A percentile compares a stretch with the other conserved stretches of the same genome.
Evolutionary conservation across 2,113 vertebrate species (phyloP).

Genomic region (Amphiprion ocellaris): DNA sequence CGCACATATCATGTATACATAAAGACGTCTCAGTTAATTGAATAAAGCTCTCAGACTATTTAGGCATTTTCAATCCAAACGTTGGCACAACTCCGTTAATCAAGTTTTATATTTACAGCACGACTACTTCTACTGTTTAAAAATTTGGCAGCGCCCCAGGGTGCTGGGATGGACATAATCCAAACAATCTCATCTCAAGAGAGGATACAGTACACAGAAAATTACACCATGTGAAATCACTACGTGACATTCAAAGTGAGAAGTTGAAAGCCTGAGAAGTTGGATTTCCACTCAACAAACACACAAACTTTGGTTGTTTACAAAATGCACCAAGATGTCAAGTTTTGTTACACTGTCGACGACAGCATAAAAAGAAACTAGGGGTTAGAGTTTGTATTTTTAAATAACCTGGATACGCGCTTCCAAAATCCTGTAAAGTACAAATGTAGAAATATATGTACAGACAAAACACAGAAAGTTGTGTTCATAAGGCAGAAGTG

Average conservation of each 20-base stretch:
- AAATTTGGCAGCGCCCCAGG: slow-evolving; percentile 32
- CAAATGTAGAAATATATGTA: slow-evolving; percentile 71
- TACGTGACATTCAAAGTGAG: slow-evolving; percentile 72
- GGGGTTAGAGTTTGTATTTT: background rate
- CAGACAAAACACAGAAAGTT: slow-evolving; percentile 51
- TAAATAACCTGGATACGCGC: slow-evolving; percentile 46
- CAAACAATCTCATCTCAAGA: slow-evolving; percentile 11
- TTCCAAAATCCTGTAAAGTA: slow-evolving; percentile 63
- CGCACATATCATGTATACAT: slow-evolving; percentile 47
- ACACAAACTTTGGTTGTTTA: slow-evolving; percentile 80
- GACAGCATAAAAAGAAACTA: slow-evolving; percentile 30
- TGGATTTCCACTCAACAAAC: slow-evolving; percentile 44
- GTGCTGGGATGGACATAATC: slow-evolving; percentile 4
- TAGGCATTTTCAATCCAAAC: slow-evolving; percentile 26
- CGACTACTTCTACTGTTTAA: slow-evolving; percentile 13
- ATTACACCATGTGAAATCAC: slow-evolving; percentile 44
- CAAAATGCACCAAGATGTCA: slow-evolving; percentile 65
- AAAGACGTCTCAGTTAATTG: slow-evolving; percentile 22
- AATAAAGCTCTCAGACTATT: slow-evolving; percentile 66
- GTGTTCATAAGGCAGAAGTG: slow-evolving; percentile 81
- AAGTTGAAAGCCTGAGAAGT: slow-evolving; percentile 78
- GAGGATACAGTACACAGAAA: slow-evolving; percentile 40
- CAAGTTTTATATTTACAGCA: slow-evolving; percentile 53
- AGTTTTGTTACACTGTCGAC: slow-evolving; percentile 52
- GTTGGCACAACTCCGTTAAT: slow-evolving; percentile 67